phyloP scores from a whole-genome alignment of 2,888 invertebrate genomes.

The Lepeophtheirus nordmannii region DNA sequence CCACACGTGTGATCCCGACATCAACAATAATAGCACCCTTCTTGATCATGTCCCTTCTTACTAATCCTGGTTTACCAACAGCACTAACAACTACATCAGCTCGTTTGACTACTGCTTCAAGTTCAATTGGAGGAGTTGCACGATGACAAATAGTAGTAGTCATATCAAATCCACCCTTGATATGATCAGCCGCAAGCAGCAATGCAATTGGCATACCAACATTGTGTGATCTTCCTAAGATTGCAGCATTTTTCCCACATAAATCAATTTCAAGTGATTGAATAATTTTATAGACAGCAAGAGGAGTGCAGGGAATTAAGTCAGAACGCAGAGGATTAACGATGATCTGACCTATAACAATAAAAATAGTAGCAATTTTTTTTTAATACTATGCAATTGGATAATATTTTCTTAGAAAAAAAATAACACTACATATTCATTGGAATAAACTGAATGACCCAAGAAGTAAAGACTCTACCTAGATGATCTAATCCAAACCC shows the following conservation, averaged over 20 bases:
- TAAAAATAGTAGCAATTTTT: no score
- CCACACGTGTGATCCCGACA: constrained; percentile 62
- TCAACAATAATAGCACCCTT: constrained; percentile 75
- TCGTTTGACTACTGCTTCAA: constrained; percentile 49
- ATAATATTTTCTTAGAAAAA: no score
- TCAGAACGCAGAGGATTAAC: neutral
- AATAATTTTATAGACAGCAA: constrained; percentile 54
- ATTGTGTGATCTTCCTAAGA: constrained; percentile 78
- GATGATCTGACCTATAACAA: neutral
- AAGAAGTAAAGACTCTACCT: neutral
- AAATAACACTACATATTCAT: no score
- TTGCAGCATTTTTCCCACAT: constrained; percentile 68
- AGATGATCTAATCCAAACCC: constrained; percentile 12
- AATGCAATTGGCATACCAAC: constrained; percentile 79
- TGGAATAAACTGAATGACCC: no score
- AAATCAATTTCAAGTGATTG: constrained; percentile 51
- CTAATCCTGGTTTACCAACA: constrained; percentile 43
- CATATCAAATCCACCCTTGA: constrained; percentile 52
- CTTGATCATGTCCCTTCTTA: constrained; percentile 62
- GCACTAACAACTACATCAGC: constrained; percentile 66
- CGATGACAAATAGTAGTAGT: constrained; percentile 80
- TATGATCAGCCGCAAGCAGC: constrained; percentile 54
- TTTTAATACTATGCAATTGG: no score
- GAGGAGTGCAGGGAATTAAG: constrained; percentile 62
- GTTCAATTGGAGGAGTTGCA: constrained; percentile 60